These are phyloP conservation scores for Drosophila basisetae DNA, from an alignment of 2,888 invertebrate genomes.

Conservation along the genomic window DNA sequence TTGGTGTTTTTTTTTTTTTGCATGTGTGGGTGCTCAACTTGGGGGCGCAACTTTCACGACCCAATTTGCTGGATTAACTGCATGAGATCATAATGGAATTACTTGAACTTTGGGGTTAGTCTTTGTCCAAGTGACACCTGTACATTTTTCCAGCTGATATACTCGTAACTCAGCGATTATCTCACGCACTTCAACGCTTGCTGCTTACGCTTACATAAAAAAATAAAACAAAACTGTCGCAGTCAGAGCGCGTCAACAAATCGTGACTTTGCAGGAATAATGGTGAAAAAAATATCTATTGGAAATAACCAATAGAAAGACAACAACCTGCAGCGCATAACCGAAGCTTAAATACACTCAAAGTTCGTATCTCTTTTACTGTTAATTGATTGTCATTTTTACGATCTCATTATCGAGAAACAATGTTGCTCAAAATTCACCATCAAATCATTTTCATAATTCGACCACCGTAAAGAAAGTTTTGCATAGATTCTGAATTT, in stretches of 20 bases:
- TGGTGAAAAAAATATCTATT: conserved; percentile 27
- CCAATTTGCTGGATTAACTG: conserved; percentile 46
- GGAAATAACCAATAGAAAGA: conserved; percentile 28
- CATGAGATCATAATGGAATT: conserved; percentile 52
- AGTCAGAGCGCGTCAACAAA: conserved; percentile 46
- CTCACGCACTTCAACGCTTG: conserved; percentile 53
- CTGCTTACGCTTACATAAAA: conserved; percentile 50
- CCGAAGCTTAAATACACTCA: conserved; percentile 27
- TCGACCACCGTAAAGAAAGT: not conserved
- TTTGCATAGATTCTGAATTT: conserved; percentile 2
- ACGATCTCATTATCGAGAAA: not conserved
- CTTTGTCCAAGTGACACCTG: conserved; percentile 33
- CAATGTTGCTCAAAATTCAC: not conserved
- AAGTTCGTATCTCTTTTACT: not conserved
- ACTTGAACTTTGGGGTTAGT: conserved; percentile 40
- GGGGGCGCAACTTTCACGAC: conserved; percentile 57
- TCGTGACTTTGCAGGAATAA: conserved; percentile 74
- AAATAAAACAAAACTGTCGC: conserved; percentile 53
- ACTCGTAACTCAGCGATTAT: conserved; percentile 62
- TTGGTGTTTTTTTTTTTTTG: conserved; percentile 16
- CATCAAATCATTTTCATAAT: not conserved
- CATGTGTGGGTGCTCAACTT: conserved; percentile 47
- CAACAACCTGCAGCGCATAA: not conserved
- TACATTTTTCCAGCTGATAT: conserved; percentile 29
- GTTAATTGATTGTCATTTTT: not conserved